Conservation (phyloP, 1,140 invertebrate species). For the Brachystomella parvula region DNA sequence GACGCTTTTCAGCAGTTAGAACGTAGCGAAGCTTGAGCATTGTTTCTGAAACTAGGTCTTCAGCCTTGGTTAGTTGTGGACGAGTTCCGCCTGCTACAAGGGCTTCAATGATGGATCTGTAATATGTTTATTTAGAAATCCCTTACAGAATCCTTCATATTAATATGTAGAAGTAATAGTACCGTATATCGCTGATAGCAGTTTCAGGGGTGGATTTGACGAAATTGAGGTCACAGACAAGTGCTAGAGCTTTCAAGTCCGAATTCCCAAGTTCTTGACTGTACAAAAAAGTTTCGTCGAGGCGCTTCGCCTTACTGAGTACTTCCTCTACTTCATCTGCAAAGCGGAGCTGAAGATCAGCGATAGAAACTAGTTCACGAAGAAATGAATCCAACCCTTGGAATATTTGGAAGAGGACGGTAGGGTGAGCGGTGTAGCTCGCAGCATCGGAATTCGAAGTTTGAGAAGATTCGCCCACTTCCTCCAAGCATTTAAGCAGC, state of each 20-base stretch:
- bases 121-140: too few species aligned
- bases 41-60: not conserved
- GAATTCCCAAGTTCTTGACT: too few species aligned
- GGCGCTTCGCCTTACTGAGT: not conserved
- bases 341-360: slow-evolving; percentile 6
- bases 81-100: not conserved
- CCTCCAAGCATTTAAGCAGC: not conserved
- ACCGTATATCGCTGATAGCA: too few species aligned
- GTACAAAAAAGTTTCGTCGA: not conserved
- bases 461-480: not conserved
- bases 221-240: too few species aligned
- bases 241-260: too few species aligned
- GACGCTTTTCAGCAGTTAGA: not conserved
- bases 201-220: too few species aligned
- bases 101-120: not conserved
- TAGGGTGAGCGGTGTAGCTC: not conserved
- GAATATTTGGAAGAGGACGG: slow-evolving; percentile 5
- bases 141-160: too few species aligned
- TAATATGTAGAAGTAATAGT: too few species aligned
- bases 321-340: slow-evolving; percentile 12
- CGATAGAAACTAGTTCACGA: slow-evolving; percentile 4
- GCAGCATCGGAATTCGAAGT: not conserved
- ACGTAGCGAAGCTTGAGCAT: not conserved
- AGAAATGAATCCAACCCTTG: slow-evolving; percentile 6
- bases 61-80: not conserved